Base-by-base conservation (phyloP, 92 coral and sea anemone species). In the Palythoa grandis region DNA sequence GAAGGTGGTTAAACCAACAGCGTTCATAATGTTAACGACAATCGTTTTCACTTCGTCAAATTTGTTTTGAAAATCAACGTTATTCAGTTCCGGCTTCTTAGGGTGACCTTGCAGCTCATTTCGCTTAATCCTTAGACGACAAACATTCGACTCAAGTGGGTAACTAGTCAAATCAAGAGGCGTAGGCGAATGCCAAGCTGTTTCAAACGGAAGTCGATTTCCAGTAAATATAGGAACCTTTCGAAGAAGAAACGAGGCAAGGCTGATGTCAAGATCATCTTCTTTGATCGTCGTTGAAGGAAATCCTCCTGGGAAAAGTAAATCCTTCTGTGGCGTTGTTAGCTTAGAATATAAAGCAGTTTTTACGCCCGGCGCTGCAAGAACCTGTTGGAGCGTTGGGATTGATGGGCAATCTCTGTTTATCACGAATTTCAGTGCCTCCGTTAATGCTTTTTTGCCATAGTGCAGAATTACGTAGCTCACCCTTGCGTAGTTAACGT, bases 121-220 rank as follows among this genome's bases (percentile, higher is more conserved):
- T 79, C 72, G 35, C n/a, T 65, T 63, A 13, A 61, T 72, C 73
- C 84, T 61, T 11, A 79, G 72, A 11, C 63, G n/a, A 2, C 73
- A 39, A 35, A 79, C 56, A 52, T 79, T 79, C 15, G 84, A 61
- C 57, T 79, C 84, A 38, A 79, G n/a, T 61, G 84, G 84, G 57
- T n/a, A 79, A 52, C 7, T 22, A 3, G 22, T 1, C n/a, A 79
- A n/a, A 43, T 79, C 84, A 47, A 5, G 3, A 2, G 58, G 58
- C 15, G 73, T 40, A 38, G 84, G 84, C 0, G 38, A 2, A 25
- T 24, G 12, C 84, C 84, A 79, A 7, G 84, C 84, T 40, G 84
- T 61, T 8, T 58, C 57, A 2, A 17, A 12, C 19, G 73, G 72
- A 4, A 73, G 84, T 25, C 10, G 84, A 56, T 79, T 79, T 0